Evolutionary conservation across 2,797 vertebrate species (phyloP).

Genomic region (Threskiornis aethiopicus): DNA sequence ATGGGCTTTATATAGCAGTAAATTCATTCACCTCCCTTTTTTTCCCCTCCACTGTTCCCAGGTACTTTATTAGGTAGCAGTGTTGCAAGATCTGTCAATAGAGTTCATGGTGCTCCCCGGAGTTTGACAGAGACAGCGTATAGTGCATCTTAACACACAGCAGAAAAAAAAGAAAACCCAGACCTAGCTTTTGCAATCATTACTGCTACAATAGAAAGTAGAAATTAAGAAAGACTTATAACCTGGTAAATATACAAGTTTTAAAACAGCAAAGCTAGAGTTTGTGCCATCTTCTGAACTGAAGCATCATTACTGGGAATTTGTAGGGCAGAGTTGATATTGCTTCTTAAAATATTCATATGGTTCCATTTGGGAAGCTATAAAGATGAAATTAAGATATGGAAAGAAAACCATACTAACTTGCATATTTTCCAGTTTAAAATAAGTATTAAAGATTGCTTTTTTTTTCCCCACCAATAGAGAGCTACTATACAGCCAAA

Average conservation of each 20-base stretch:
- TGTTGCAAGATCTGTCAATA: not conserved
- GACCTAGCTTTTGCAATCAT: not conserved
- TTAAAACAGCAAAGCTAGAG: not conserved
- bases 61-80: not conserved
- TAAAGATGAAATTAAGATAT: not conserved
- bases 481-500: not conserved
- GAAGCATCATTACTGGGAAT: not conserved
- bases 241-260: not conserved
- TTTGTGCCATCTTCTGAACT: not conserved
- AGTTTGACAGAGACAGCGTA: not conserved
- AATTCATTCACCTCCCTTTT: slow-evolving; percentile 24
- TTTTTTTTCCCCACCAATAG: not conserved
- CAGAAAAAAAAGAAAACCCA: not conserved
- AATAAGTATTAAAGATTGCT: not conserved
- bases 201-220: not conserved
- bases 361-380: not conserved
- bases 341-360: not conserved
- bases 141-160: not conserved
- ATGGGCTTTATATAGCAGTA: not conserved
- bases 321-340: not conserved
- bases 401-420: not conserved
- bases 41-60: not conserved
- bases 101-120: not conserved
- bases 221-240: not conserved
- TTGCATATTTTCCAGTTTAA: not conserved